Conservation (phyloP, 2,888 invertebrate species). For the Drosophila kuntzei region DNA sequence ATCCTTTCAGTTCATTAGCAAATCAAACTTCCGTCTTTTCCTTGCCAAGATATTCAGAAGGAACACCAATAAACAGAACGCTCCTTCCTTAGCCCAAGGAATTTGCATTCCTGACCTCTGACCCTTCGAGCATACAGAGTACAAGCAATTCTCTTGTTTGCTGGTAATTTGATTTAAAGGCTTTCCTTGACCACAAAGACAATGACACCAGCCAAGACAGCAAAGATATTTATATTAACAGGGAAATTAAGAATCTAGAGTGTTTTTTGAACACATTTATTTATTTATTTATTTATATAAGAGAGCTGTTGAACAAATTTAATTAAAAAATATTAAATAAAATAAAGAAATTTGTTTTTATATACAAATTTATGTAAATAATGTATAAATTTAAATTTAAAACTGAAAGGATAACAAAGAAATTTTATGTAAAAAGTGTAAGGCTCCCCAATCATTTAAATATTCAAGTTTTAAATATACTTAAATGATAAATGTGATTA, state of each 20-base stretch:
- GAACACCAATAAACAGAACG: conserved; percentile 54
- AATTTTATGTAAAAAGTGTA: too few species aligned
- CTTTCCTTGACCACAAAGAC: conserved; percentile 46
- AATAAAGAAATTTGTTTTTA: too few species aligned
- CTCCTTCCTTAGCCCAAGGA: conserved; percentile 30
- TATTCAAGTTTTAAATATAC: conserved; percentile 3
- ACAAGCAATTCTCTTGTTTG: conserved; percentile 59
- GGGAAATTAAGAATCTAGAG: background rate
- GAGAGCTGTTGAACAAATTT: too few species aligned
- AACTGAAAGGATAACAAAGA: too few species aligned
- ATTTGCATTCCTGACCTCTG: conserved; percentile 68
- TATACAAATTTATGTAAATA: too few species aligned
- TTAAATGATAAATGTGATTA: conserved; percentile 1
- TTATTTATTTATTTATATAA: too few species aligned
- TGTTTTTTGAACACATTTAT: too few species aligned
- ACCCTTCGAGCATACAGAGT: conserved; percentile 5
- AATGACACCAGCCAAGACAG: background rate
- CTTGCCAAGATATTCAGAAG: conserved; percentile 62
- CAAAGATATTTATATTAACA: background rate
- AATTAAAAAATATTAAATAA: too few species aligned
- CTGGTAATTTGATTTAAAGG: conserved; percentile 75
- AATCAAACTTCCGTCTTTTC: conserved; percentile 79
- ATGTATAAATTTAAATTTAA: too few species aligned
- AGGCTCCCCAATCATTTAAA: conserved; percentile 7
- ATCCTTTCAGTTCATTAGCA: conserved; percentile 79